A percentile compares a stretch with the other conserved stretches of the same genome.
phyloP scores from a whole-genome alignment of 2,888 invertebrate genomes.

The Nemapogon koenigi region DNA sequence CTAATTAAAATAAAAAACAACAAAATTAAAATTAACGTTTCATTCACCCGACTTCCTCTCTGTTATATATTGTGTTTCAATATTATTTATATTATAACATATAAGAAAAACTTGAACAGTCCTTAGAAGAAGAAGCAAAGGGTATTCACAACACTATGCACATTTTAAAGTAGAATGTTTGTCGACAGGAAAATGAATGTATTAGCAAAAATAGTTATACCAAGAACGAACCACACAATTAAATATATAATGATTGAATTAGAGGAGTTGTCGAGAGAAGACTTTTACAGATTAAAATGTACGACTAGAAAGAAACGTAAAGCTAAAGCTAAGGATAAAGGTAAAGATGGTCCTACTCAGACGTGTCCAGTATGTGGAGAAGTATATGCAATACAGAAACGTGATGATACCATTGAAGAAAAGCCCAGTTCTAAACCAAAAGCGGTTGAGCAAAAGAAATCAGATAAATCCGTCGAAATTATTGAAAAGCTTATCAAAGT shows the following conservation, averaged over 20 bases:
- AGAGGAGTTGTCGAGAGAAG: conserved; percentile 27
- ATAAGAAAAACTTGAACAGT: too few species aligned
- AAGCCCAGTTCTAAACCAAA: background rate
- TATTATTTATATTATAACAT: too few species aligned
- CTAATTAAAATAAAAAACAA: too few species aligned
- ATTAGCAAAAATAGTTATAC: conserved; percentile 25
- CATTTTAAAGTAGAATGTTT: too few species aligned
- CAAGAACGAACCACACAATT: conserved; percentile 23
- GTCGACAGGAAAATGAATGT: conserved; percentile 27
- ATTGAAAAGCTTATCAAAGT: too few species aligned
- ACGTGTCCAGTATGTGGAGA: background rate
- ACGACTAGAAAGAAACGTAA: conserved; percentile 20
- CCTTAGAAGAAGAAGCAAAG: too few species aligned
- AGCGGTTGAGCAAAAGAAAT: background rate
- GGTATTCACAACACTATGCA: too few species aligned
- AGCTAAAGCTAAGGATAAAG: conserved; percentile 13
- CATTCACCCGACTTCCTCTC: too few species aligned
- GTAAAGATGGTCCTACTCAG: background rate
- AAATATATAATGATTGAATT: conserved; percentile 24
- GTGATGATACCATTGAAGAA: background rate
- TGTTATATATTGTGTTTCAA: too few species aligned
- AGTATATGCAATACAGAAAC: background rate
- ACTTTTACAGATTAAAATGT: conserved; percentile 27
- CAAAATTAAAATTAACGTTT: too few species aligned
- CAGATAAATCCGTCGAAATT: too few species aligned